A percentile compares a stretch with the other conserved stretches of the same genome.
phyloP scores from a whole-genome alignment of 2,797 vertebrate species.

The Clarias fuscus region DNA sequence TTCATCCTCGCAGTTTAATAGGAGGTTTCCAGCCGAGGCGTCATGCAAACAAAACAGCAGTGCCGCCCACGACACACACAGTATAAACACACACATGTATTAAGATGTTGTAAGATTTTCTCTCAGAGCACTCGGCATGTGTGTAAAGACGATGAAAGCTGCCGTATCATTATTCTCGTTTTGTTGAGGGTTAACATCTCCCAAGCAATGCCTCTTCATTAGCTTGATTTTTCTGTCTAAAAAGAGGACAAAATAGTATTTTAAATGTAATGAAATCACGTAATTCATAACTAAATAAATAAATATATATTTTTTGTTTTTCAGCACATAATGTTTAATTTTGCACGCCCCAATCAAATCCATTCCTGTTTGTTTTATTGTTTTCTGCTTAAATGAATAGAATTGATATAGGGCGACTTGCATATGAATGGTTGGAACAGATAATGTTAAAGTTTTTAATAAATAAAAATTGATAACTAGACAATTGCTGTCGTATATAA shows the following conservation, averaged over 20 bases:
- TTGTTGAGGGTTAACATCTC: not conserved
- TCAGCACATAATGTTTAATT: not conserved
- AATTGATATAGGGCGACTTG: too few relatives aligned
- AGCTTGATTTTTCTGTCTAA: not conserved
- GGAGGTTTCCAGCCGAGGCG: not conserved
- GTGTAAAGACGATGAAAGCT: not conserved
- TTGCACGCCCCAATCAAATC: not conserved
- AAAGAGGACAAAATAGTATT: not conserved
- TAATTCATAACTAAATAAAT: not conserved
- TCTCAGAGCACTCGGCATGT: not conserved
- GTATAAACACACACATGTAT: not conserved
- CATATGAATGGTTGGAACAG: not conserved
- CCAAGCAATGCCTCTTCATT: not conserved
- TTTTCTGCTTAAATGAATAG: not conserved
- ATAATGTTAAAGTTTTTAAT: not conserved
- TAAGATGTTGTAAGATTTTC: not conserved
- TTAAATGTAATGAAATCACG: not conserved
- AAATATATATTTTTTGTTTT: not conserved
- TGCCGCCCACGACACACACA: not conserved
- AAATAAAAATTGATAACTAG: not conserved
- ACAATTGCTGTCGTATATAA: not conserved
- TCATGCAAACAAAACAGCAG: slow-evolving; percentile 17
- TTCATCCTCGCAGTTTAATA: not conserved
- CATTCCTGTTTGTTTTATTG: not conserved
- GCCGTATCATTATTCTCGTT: not conserved